Evolutionary conservation across 2,113 vertebrate genomes (phyloP), one percentile per base, ranked within the genome.

Genomic region (Seriola rivoliana): DNA sequence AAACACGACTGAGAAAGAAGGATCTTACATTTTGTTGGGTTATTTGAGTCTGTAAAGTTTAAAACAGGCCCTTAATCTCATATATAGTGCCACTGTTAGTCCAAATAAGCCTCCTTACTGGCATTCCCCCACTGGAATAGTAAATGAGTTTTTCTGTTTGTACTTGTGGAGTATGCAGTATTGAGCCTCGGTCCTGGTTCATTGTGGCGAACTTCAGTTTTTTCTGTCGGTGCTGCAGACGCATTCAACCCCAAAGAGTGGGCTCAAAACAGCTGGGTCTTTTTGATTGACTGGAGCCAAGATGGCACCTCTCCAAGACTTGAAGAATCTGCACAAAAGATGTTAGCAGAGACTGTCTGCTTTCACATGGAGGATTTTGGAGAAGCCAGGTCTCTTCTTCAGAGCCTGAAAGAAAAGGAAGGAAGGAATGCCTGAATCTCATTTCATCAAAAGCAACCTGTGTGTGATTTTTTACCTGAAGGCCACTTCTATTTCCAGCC

Each of bases 341-440:
- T 91, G 96, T 97, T 98, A 99, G 96, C 98, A 99, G 91, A 97
- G 90, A 62, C 95, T 96, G 85, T 99, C 98, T 72, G 98, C 98
- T 91, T 99, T 99, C 90, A 99, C 95, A 40, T 99, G 98, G 90
- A 99, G 95, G 50, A 99, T 99, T 95, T 99, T 99, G 85, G 98
- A 99, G 94, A 99, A 99, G 77, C 98, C 98, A 0, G 98, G 98
- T 86, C 98, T 96, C 71, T 99, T 98, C 89, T 97, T 97, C 85
- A 99, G 93, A 76, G 97, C 98, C 98, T 99, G 89, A 60, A 78
- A 91, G 34, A 72, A 80, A 78, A 76, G 42, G 11, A 23, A 7
- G 11, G 5, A 69, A 50, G 7, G 7, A 17, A 81, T 2, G 5
- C 62, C 0, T 85, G 59, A 48, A 48, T 68, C 1, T 32, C 1